Evolutionary conservation across 2,113 vertebrate genomes (phyloP), one percentile per base, ranked within the genome.

Genomic region (Formicarius rufipectus): DNA sequence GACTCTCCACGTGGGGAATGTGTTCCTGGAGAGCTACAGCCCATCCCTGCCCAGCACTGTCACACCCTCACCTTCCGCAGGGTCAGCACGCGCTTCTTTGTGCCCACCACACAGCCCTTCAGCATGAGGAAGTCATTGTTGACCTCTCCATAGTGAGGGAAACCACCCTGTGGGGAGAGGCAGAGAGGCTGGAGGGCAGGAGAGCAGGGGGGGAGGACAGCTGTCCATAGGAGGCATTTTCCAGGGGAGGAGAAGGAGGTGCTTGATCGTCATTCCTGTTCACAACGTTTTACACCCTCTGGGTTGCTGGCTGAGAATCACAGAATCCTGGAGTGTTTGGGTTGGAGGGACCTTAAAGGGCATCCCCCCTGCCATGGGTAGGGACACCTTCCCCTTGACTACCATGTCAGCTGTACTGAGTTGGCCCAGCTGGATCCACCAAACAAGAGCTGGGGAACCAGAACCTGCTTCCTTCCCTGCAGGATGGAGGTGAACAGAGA

Each of bases 41-140:
- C 37, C 12, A 0, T 5, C 11, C 49, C 49, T 39, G 5, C n/a
- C 42, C 3, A n/a, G 39, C 0, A 3, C 2, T 0, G 24, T 37
- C 7, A 12, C 1, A 0, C 25, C 20, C 97, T 97, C 87, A 98
- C 98, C 98, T 99, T 99, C 22, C 98, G 96, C 63, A 99, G 98
- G 1, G 98, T 98, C 78, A 99, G 97, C 81, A 98, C 97, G 0
- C 98, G 96, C 83, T 98, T 99, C 96, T 95, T 99, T 6, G 98
- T 98, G 66, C 98, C 98, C 14, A 98, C 73, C 1, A 99, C 98
- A 4, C 98, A 98, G 40, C 98, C 98, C 37, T 99, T 99, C 87
- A 99, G 89, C 98, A 99, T 98, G 37, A 99, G 5, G 33, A 98
- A 99, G 64, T 99, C 98, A 0, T 98, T 98, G 95, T 98, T 98